Conservation (phyloP, 2,113 vertebrate species). For the Paracanthobrama guichenoti region DNA sequence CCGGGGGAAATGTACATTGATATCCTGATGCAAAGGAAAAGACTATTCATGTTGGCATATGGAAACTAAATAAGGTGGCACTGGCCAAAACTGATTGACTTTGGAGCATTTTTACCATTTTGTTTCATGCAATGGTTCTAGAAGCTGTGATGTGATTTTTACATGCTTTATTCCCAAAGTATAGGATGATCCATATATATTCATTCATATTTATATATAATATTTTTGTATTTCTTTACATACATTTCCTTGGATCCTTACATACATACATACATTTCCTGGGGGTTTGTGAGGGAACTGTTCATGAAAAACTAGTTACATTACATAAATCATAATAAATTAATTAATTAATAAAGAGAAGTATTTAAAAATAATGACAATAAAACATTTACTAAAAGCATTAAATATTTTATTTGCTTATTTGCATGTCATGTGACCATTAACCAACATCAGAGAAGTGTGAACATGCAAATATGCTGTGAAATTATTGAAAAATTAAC, state of each 20-base stretch:
- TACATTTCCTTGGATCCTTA: too few species aligned
- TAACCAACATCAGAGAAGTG: background rate
- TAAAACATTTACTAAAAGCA: too few species aligned
- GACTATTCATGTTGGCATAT: conserved; percentile 20
- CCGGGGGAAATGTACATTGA: conserved; percentile 54
- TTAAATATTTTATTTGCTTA: background rate
- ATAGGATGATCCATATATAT: background rate
- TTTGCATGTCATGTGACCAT: background rate
- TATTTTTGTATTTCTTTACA: background rate
- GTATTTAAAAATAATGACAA: too few species aligned
- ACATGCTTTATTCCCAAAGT: background rate
- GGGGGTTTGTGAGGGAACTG: background rate
- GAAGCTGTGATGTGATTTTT: too few species aligned
- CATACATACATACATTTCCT: background rate
- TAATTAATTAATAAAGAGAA: too few species aligned
- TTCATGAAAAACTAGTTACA: too few species aligned
- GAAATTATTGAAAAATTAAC: too few species aligned
- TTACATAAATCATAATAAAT: too few species aligned
- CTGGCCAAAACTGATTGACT: background rate
- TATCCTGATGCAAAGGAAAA: conserved; percentile 52
- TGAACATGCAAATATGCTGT: background rate
- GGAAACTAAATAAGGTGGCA: conserved; percentile 18
- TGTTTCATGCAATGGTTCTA: background rate
- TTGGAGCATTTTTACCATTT: background rate
- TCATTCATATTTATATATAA: background rate